Evolutionary conservation across 2,888 invertebrate genomes (phyloP), one percentile per base, ranked within the genome.

Genomic region (Pandemis cinnamomeana): DNA sequence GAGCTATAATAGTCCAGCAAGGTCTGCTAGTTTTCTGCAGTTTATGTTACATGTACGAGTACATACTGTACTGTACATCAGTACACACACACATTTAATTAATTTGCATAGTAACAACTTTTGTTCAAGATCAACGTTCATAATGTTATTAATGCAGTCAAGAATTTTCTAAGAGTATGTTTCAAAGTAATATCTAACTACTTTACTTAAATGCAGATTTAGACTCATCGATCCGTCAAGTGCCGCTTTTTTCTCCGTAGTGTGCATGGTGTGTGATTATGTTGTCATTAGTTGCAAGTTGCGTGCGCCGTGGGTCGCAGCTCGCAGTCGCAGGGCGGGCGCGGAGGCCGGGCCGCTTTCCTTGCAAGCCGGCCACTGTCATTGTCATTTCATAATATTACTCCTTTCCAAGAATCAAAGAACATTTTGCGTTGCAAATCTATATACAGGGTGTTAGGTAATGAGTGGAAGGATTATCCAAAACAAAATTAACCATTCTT

Each of bases 1-100:
- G 85, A 86, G 85, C 89, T 91, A 90, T 91, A 91, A 91, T 89
- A 91, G 87, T 90, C 87, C 86, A 83, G 87, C 90, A 85, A 89
- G 91, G 89, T 88, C 90, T 91, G 87, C 83, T 81, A 87, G 85
- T 85, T 87, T 88, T 89, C 86, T 89, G 85, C 87, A 83, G 86
- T 83, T 83, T 83, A 48, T 58, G 5, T 63, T 55, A 55, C 55
- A 55, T 20, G 55, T 20, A 53, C n/a, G 7, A 13, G 6, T n/a
- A n/a, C n/a, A 5, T 41, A 51, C 36, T 15, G 27, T 41, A 51
- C 36, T 15, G 27, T 55, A 58, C n/a, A 6, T 48, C 51, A 62
- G n/a, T 20, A 10, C 10, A 15, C 20, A 15, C 20, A 36, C 2
- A 36, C 2, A 36, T 2, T 36, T 36, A 36, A 36, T 36, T 36